Evolutionary conservation across 2,888 invertebrate genomes (phyloP).

Genomic region (Phaedon cochleariae): DNA sequence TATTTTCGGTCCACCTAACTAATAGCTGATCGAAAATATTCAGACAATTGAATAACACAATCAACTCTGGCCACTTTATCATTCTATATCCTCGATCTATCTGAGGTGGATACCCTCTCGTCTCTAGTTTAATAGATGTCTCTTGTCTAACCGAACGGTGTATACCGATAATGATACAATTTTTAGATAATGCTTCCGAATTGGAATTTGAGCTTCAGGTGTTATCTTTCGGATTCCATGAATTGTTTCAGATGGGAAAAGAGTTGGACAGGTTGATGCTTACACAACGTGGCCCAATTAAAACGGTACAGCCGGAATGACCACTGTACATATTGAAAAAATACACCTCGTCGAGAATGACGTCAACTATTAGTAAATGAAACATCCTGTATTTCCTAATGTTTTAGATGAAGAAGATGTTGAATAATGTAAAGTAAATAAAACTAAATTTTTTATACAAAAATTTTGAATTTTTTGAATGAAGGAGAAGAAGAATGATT

Average conservation of each 20-base stretch:
- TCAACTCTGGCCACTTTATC: slow-evolving; percentile 51
- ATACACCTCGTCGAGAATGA: no score
- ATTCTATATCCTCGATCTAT: slow-evolving; percentile 38
- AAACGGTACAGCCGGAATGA: no score
- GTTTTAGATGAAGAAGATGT: no score
- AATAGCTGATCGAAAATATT: slow-evolving; percentile 45
- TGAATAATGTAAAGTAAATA: no score
- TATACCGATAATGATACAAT: slow-evolving; percentile 52
- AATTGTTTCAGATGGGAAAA: slow-evolving; percentile 27
- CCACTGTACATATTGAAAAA: no score
- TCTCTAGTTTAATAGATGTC: slow-evolving; percentile 59
- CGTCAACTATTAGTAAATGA: no score
- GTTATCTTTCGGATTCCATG: slow-evolving; percentile 41
- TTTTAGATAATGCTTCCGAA: slow-evolving; percentile 50
- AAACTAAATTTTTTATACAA: no score
- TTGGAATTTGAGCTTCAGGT: slow-evolving; percentile 41
- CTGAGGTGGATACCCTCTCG: slow-evolving; percentile 45
- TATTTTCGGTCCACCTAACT: slow-evolving; percentile 18
- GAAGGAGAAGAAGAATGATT: no score
- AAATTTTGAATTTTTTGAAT: no score
- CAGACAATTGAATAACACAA: slow-evolving; percentile 52
- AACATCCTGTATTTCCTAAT: no score
- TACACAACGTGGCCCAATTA: not conserved
- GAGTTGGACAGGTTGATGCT: not conserved
- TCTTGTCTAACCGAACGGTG: slow-evolving; percentile 50